Base-by-base conservation (phyloP, 1,140 invertebrate species). In the Diprion similis region DNA sequence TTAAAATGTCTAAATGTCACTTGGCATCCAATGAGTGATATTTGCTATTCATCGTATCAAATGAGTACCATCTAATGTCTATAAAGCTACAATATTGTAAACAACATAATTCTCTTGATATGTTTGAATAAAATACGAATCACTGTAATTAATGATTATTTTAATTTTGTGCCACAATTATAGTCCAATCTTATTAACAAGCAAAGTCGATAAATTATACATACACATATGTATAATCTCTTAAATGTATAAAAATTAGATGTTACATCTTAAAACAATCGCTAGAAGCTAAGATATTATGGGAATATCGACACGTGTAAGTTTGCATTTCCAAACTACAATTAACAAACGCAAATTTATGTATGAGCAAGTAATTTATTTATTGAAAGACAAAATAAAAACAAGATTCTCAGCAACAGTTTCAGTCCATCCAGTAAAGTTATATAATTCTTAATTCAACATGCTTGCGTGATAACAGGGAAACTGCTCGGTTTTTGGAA, bases 31-130 rank as follows among this genome's bases (percentile, higher is more conserved):
- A 64, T 15, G 13, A 15, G 59, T 17, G 17, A 64, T 64, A 7
- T 15, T 7, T 64, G 59, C 59, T 64, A 4, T 15, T 64, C 59
- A 0, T 64, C 17, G 59, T 3, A 64, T 3, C 13, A 64, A 64
- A 64, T 37, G 24, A 6, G 24, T 37, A 37, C 24, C 24, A 37
- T 37, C 24, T 37, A 37, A 37, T 37, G 0, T 37, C 24, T 37
- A 6, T 37, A 37, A 37, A 37, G 24, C 24, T 37, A 37, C 24
- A 37, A 37, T 37, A 71, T 75, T 76, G 72, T 78, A 71, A 68
- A 19, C 73, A 78, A 67, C 48, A 74, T 77, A 77, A 46, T 71
- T 71, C 74, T 74, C 73, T 71, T 48, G 67, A 78, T 80, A 79
- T 78, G 24, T 37, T 3, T 6, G 24, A 37, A 37, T 37, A 37